phyloP scores from a whole-genome alignment of 2,888 invertebrate genomes.

The Sminthurinus aureus region DNA sequence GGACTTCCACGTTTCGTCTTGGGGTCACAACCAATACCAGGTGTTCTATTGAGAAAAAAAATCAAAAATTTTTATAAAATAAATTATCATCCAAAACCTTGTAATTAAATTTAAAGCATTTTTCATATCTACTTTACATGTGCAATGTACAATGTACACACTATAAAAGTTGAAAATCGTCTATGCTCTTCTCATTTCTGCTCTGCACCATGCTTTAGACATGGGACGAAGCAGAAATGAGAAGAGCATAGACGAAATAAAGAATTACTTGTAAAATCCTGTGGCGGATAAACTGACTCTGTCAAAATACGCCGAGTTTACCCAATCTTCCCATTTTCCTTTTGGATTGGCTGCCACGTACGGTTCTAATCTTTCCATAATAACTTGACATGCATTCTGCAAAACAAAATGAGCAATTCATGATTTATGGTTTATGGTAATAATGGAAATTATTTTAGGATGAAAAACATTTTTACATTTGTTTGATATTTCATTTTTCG shows the following conservation, averaged over 20 bases:
- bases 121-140: neutral
- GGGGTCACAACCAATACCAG: conserved; percentile 76
- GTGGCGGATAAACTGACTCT: conserved; percentile 82
- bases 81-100: neutral
- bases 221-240: too few species aligned
- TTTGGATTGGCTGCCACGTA: conserved; percentile 77
- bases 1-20: conserved; percentile 74
- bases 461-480: too few species aligned
- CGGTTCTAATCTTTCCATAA: conserved; percentile 77
- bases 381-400: conserved; percentile 78
- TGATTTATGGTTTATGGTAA: neutral
- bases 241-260: too few species aligned
- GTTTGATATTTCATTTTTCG: neutral
- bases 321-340: conserved; percentile 85
- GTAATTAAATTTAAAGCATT: neutral
- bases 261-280: conserved; percentile 72
- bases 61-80: neutral
- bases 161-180: too few species aligned
- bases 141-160: neutral
- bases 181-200: too few species aligned
- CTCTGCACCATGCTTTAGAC: too few species aligned
- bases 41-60: conserved; percentile 65
- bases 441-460: neutral
- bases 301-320: conserved; percentile 77
- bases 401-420: conserved; percentile 4